Evolutionary conservation across 1,140 invertebrate genomes (phyloP), one percentile per base, ranked within the genome.

Genomic region (Ceratina calcarata): DNA sequence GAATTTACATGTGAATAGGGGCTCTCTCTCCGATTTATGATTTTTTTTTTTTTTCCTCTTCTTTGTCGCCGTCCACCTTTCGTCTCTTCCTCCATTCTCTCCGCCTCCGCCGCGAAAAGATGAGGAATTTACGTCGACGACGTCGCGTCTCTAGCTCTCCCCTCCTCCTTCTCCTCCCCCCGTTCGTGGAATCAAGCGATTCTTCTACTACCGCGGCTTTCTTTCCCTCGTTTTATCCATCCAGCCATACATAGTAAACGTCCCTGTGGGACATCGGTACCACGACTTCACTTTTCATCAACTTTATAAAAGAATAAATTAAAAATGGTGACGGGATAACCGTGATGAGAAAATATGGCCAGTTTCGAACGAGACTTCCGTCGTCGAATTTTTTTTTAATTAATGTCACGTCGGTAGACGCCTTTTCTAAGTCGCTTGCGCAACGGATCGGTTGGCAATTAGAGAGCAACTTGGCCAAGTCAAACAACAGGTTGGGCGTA

Each of bases 1-100:
- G 82, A 82, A 91, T 90, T 90, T 90, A 81, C 89, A 90, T 90
- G 64, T 89, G 88, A 90, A 90, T 89, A 79, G 81, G 78, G 66
- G 53, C 24, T 22, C n/a, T 61, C 58, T 68, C 71, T 78, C 83
- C 84, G 73, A 88, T 90, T 89, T 89, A 88, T 85, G 86, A 84
- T 75, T 80, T 86, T 86, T 82, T 81, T 83, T 82, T 55, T 24
- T 58, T 13, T 24, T 55, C 15, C 16, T 18, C 58, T 8, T 64
- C 16, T 66, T n/a, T n/a, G n/a, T 65, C 20, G 15, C 24, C 13
- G 4, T 18, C 49, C 55, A n/a, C 32, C 24, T 0, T 20, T 24
- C 49, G 37, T 8, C 27, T 10, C 32, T 24, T n/a, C 7, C 13
- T 58, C 27, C 8, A 37, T 24, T 24, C 13, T 49, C n/a, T n/a